A percentile compares a stretch with the other conserved stretches of the same genome.
These are phyloP conservation scores for Caenorhabditis wallacei DNA, from an alignment of 2,888 invertebrate genomes.

Conservation along the genomic window DNA sequence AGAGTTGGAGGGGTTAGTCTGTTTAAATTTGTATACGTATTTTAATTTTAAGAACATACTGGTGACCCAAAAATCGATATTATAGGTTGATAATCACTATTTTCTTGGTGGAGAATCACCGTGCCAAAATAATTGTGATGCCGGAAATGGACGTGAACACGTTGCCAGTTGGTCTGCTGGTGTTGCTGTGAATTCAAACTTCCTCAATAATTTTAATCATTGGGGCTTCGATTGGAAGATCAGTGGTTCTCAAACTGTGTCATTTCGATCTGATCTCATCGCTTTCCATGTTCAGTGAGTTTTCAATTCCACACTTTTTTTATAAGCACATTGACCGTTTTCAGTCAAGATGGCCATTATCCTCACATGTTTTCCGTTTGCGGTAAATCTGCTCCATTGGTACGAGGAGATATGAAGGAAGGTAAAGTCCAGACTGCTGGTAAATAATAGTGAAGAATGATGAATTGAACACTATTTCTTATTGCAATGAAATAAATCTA, in stretches of 20 bases:
- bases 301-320: not conserved
- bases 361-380: not conserved
- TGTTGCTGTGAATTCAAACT: not conserved
- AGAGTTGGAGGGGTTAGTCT: too few relatives aligned
- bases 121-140: not conserved
- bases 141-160: too few relatives aligned
- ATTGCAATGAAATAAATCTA: too few relatives aligned
- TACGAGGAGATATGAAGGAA: not conserved
- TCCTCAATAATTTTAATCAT: not conserved
- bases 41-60: too few relatives aligned
- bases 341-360: not conserved
- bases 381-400: not conserved
- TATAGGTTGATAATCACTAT: not conserved
- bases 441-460: too few relatives aligned
- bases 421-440: too few relatives aligned
- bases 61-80: too few relatives aligned
- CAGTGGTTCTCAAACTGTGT: not conserved
- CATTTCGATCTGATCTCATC: not conserved
- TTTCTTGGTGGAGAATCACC: not conserved
- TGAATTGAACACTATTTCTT: too few relatives aligned
- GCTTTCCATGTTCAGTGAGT: constrained; percentile 12
- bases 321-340: too few relatives aligned
- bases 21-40: too few relatives aligned
- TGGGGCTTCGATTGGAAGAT: not conserved
- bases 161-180: not conserved